Percentiles rank a stretch among this genome's conserved stretches.
Conservation (phyloP, 2,113 vertebrate species). For the Carettochelys insculpta region DNA sequence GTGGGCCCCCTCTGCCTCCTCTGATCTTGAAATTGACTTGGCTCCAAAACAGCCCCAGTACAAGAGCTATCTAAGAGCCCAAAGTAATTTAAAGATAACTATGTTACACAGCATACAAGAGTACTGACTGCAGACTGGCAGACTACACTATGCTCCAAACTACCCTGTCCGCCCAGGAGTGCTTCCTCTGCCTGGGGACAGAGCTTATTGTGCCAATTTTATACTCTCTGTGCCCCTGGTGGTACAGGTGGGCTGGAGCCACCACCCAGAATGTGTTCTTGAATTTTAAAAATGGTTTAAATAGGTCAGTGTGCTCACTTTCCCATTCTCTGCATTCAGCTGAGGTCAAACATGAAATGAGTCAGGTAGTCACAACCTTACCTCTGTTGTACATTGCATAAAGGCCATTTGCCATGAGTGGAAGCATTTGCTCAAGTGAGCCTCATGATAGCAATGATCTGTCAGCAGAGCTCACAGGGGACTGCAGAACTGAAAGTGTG, state of each 20-base stretch:
- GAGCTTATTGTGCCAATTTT: neutral
- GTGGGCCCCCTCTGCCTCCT: no score
- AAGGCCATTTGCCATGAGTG: neutral
- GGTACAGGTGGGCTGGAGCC: neutral
- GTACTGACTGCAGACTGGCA: neutral
- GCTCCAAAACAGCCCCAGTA: neutral
- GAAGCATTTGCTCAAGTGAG: neutral
- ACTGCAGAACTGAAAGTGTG: neutral
- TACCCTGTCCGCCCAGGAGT: neutral
- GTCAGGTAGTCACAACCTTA: neutral
- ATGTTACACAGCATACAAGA: neutral
- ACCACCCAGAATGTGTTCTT: rapidly evolving
- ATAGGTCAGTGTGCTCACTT: neutral
- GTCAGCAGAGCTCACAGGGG: neutral
- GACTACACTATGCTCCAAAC: rapidly evolving
- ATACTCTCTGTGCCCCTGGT: neutral
- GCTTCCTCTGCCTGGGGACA: no score
- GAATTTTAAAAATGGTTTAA: rapidly evolving
- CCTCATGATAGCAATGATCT: neutral
- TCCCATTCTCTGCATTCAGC: neutral
- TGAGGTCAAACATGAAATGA: neutral
- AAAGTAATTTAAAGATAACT: rapidly evolving
- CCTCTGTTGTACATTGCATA: neutral
- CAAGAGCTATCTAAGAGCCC: neutral
- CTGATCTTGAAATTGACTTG: rapidly evolving